phyloP scores from a whole-genome alignment of 2,888 invertebrate genomes.

The Mythimna pallens region DNA sequence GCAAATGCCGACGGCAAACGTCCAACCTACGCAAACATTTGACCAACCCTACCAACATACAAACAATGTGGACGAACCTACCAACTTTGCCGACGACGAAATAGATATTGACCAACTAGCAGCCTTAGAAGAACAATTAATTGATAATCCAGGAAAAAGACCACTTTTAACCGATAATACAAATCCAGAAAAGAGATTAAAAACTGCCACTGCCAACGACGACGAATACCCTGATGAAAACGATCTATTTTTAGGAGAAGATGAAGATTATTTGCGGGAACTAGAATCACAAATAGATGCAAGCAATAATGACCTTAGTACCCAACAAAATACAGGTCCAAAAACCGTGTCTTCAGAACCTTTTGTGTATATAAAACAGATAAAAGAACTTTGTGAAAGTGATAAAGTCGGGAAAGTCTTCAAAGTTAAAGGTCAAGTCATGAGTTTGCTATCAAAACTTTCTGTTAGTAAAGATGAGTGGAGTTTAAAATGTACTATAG shows the following conservation, averaged over 20 bases:
- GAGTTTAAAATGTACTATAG: slow-evolving; percentile 90
- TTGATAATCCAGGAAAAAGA: slow-evolving; percentile 73
- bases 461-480: slow-evolving; percentile 88
- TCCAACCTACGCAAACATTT: slow-evolving; percentile 42
- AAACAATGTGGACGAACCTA: slow-evolving; percentile 72
- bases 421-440: slow-evolving; percentile 90
- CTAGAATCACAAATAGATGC: slow-evolving; percentile 79
- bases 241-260: slow-evolving; percentile 77
- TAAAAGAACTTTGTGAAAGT: slow-evolving; percentile 76
- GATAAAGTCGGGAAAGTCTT: slow-evolving; percentile 84
- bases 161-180: slow-evolving; percentile 58
- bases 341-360: slow-evolving; percentile 76
- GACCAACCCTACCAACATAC: slow-evolving; percentile 40
- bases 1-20: slow-evolving; percentile 69
- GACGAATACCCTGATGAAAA: slow-evolving; percentile 80
- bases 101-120: slow-evolving; percentile 82
- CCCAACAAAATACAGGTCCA: slow-evolving; percentile 58
- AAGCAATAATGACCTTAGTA: slow-evolving; percentile 51
- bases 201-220: slow-evolving; percentile 69
- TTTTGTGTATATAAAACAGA: slow-evolving; percentile 86
- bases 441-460: slow-evolving; percentile 89
- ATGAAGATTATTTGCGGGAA: slow-evolving; percentile 81
- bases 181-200: slow-evolving; percentile 80
- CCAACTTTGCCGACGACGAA: slow-evolving; percentile 79
- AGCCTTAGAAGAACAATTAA: slow-evolving; percentile 79